Conservation (phyloP, 2,797 vertebrate species). For the Lophius americanus region DNA sequence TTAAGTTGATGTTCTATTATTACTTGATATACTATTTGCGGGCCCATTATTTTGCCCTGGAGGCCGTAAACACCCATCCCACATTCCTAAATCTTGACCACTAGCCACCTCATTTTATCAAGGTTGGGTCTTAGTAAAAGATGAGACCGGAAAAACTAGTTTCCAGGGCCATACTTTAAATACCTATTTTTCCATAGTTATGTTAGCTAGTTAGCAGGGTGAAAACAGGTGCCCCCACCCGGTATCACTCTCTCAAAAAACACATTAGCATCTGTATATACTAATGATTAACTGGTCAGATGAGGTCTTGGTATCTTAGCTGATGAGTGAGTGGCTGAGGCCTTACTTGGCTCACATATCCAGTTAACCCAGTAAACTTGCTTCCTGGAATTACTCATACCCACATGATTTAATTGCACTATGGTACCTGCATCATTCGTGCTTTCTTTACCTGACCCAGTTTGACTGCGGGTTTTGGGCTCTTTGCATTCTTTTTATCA, state of each 20-base stretch:
- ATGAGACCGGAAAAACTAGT: background rate
- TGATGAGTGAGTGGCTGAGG: slow-evolving; percentile 1
- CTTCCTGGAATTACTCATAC: background rate
- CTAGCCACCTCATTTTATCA: background rate
- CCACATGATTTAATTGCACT: background rate
- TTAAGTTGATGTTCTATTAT: no score
- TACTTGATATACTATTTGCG: no score
- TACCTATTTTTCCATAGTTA: background rate
- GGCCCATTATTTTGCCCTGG: no score
- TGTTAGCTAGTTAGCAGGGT: background rate
- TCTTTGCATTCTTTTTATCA: background rate
- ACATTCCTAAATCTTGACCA: background rate
- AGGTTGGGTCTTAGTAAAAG: background rate
- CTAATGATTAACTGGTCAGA: no score
- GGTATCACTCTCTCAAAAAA: background rate
- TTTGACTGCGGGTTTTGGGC: background rate
- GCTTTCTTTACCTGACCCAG: slow-evolving; percentile 24
- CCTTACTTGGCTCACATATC: background rate
- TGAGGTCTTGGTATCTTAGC: background rate
- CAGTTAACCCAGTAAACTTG: background rate
- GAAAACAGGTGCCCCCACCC: slow-evolving; percentile 10
- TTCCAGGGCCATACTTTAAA: background rate
- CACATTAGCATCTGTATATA: background rate
- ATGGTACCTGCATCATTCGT: slow-evolving; percentile 17
- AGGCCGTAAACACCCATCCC: background rate